Evolutionary conservation across 1,140 invertebrate genomes (phyloP).

Genomic region (Lepidurus couesii): DNA sequence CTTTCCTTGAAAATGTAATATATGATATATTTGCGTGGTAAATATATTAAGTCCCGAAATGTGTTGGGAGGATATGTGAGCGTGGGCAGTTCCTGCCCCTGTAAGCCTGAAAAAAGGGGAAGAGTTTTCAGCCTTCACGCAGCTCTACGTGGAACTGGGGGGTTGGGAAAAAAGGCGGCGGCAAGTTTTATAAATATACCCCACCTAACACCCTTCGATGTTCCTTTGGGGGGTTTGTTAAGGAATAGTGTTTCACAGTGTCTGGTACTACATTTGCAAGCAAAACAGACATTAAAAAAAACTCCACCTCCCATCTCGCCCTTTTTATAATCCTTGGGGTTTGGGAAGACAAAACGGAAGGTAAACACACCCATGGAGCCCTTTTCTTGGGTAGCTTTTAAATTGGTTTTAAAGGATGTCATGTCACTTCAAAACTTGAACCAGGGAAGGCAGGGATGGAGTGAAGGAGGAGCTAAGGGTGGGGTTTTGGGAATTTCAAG

Average conservation of each 20-base stretch:
- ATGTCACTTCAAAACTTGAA: neutral
- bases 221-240: neutral
- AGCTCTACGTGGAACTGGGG: neutral
- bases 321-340: neutral
- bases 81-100: neutral
- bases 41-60: too few species aligned
- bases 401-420: neutral
- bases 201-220: neutral
- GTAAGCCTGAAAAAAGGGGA: neutral
- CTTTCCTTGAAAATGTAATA: too few species aligned
- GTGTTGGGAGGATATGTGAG: neutral
- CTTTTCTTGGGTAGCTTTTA: neutral
- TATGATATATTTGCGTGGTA: too few species aligned
- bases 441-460: neutral
- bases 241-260: neutral
- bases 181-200: neutral
- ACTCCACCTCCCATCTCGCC: neutral
- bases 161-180: neutral
- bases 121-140: neutral
- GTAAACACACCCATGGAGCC: neutral
- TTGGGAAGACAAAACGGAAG: neutral
- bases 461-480: neutral
- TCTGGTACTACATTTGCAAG: neutral
- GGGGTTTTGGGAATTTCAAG: neutral
- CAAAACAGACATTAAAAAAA: slow-evolving; percentile 4